These are phyloP conservation scores for Emydocephalus ijimae DNA, from an alignment of 2,113 vertebrate genomes.

Conservation along the genomic window DNA sequence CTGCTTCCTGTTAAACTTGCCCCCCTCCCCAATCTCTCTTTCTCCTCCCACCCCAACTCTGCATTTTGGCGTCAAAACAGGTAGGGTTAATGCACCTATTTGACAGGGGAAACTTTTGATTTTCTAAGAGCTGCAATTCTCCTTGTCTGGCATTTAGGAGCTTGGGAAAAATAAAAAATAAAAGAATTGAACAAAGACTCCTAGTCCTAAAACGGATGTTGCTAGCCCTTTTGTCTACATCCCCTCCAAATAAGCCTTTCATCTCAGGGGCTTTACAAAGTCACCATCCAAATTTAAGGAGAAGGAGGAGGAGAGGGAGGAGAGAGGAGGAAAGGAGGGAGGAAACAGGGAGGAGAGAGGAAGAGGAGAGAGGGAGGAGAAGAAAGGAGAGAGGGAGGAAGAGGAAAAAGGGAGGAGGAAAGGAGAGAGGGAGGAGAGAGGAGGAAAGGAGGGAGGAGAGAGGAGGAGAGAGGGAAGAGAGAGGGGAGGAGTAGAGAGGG, in stretches of 20 bases:
- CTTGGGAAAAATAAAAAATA: not conserved
- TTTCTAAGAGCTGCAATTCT: not conserved
- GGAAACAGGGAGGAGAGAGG: too few species aligned
- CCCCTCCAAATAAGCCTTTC: not conserved
- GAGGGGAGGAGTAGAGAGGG: too few species aligned
- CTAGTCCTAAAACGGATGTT: not conserved
- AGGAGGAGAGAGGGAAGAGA: accelerated
- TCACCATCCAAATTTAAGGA: not conserved
- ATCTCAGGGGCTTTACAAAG: not conserved
- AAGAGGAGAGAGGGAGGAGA: not conserved
- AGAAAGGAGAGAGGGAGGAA: too few species aligned
- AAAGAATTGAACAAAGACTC: not conserved
- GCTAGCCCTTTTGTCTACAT: not conserved
- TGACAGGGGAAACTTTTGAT: not conserved
- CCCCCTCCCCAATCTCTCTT: not conserved
- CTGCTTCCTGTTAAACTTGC: not conserved
- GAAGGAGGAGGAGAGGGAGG: too few species aligned
- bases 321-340: not conserved
- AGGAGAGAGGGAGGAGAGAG: too few species aligned
- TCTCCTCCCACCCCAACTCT: not conserved
- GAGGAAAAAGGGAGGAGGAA: too few species aligned
- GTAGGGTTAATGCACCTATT: not conserved
- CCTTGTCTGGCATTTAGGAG: not conserved
- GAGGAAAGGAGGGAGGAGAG: too few species aligned
- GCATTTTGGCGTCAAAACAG: not conserved